Evolutionary conservation across 1,140 invertebrate genomes (phyloP).

Genomic region (Ruditapes philippinarum): DNA sequence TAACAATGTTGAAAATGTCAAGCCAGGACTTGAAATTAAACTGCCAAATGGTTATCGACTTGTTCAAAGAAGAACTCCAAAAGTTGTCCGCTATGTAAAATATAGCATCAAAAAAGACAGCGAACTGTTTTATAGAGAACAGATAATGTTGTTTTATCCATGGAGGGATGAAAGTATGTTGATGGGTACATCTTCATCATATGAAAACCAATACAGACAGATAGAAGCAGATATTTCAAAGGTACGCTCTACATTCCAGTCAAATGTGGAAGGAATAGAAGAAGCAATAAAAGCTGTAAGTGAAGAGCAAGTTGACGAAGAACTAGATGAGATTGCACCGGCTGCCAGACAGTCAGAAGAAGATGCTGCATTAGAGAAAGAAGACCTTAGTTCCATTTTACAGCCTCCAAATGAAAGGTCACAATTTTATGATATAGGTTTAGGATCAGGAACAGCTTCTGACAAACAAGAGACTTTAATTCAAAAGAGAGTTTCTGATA

Average conservation of each 20-base stretch:
- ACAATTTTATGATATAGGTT: conserved; percentile 3
- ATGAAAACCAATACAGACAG: conserved; percentile 8
- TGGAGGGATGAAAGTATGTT: conserved; percentile 59
- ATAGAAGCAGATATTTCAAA: not conserved
- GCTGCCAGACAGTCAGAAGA: conserved; percentile 57
- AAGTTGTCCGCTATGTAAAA: conserved; percentile 65
- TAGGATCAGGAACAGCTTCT: conserved; percentile 15
- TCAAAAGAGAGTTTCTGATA: conserved; percentile 42
- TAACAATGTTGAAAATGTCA: conserved; percentile 51
- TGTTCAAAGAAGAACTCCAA: not conserved
- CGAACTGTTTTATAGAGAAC: conserved; percentile 62
- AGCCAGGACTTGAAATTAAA: not conserved
- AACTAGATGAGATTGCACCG: conserved; percentile 63
- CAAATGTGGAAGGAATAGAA: not conserved
- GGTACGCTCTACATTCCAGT: not conserved
- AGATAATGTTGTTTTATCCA: conserved; percentile 61
- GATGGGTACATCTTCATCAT: not conserved
- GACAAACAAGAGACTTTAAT: conserved; percentile 23
- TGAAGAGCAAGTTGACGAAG: conserved; percentile 27
- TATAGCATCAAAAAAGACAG: conserved; percentile 50
- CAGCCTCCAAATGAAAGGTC: conserved; percentile 26
- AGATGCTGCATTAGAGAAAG: conserved; percentile 35
- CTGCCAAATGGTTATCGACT: conserved; percentile 47
- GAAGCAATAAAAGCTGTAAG: conserved; percentile 36
- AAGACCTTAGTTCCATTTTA: conserved; percentile 26